Percentiles rank a stretch among this genome's conserved stretches.
phyloP scores from a whole-genome alignment of 2,113 vertebrate genomes.

The Sisor rabdophorus region DNA sequence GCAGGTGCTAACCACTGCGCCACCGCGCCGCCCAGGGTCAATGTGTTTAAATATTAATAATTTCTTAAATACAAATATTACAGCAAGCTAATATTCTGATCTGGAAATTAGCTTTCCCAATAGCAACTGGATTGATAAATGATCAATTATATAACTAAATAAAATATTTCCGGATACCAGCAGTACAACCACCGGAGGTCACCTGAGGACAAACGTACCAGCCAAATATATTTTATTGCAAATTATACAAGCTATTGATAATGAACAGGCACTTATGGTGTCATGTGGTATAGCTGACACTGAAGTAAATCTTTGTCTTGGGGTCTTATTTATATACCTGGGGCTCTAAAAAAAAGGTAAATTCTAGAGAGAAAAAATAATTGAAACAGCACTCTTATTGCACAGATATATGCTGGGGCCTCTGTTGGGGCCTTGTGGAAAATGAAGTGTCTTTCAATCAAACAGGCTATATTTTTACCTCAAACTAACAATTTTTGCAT shows the following conservation, averaged over 20 bases:
- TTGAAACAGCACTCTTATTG: not conserved
- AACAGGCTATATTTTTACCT: too few relatives aligned
- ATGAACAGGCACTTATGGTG: not conserved
- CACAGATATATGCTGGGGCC: not conserved
- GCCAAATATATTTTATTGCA: not conserved
- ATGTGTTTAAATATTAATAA: conserved; percentile 3
- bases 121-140: not conserved
- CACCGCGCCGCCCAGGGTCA: too few relatives aligned
- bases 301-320: not conserved
- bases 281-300: not conserved
- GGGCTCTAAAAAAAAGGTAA: not conserved
- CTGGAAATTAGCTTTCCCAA: not conserved
- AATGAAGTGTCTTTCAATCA: too few relatives aligned
- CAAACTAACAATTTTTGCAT: too few relatives aligned
- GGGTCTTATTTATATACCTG: not conserved
- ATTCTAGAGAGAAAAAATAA: not conserved
- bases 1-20: too few relatives aligned
- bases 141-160: not conserved
- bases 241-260: not conserved
- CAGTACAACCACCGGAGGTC: too few relatives aligned
- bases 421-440: not conserved
- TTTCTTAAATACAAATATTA: not conserved
- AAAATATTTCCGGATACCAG: not conserved
- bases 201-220: not conserved
- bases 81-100: not conserved